Evolutionary conservation across 2,888 invertebrate species (phyloP).

Genomic region (Podotricha telesiphe): DNA sequence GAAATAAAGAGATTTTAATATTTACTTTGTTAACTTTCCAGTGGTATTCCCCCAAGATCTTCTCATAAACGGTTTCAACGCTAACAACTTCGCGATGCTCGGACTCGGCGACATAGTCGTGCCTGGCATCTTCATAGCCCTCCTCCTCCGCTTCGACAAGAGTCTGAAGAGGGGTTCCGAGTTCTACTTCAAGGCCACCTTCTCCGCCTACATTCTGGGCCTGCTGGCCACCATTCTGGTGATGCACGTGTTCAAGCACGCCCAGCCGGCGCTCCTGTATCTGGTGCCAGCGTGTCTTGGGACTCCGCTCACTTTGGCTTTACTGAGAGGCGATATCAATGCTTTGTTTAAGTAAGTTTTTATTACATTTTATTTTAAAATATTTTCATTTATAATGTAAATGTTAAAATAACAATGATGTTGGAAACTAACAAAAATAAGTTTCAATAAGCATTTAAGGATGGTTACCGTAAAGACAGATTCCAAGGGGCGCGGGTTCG

Average conservation of each 20-base stretch:
- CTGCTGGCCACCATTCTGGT: constrained; percentile 96
- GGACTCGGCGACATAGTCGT: constrained; percentile 99
- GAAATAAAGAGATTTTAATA: no score
- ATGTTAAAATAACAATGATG: no score
- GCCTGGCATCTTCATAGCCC: constrained; percentile 99
- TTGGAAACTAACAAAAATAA: no score
- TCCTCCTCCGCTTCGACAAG: constrained; percentile 97
- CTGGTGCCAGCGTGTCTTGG: constrained; percentile 98
- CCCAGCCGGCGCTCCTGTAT: constrained; percentile 98
- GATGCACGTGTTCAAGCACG: constrained; percentile 99
- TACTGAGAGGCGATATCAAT: constrained; percentile 94
- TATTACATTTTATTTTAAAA: no score
- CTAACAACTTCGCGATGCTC: constrained; percentile 98
- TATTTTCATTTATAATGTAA: no score
- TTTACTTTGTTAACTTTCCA: constrained; percentile 60
- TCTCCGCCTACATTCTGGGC: constrained; percentile 96
- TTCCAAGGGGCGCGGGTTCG: no score
- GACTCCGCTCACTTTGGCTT: constrained; percentile 93
- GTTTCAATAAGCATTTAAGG: no score
- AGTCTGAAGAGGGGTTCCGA: constrained; percentile 91
- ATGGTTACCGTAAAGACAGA: no score
- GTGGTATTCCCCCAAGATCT: constrained; percentile 99
- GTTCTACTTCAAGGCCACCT: constrained; percentile 86
- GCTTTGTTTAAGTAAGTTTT: constrained; percentile 93
- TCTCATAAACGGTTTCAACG: constrained; percentile 94